Base-by-base conservation (phyloP, 2,113 vertebrate genomes). In the Neolamprologus hecqui region DNA sequence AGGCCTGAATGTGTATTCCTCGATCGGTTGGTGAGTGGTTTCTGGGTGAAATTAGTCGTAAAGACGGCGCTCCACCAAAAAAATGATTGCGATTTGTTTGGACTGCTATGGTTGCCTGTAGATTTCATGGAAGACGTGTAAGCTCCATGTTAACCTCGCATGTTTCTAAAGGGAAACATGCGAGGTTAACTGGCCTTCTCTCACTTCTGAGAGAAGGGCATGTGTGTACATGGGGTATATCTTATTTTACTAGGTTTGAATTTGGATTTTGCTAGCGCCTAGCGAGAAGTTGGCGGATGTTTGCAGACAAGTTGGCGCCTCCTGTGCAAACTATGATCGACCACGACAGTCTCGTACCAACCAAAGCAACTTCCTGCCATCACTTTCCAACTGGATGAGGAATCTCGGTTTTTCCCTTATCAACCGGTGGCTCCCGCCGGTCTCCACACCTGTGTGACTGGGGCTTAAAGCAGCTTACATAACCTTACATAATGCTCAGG, bases 381-480 rank as follows among this genome's bases (percentile, higher is more conserved):
- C 37, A 10, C 65, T 0, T 26, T 23, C 37, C 37, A 73, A 26
- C 65, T 15, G n/a, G 37, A 15, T 42, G n/a, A 42, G 12, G 1
- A 23, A 70, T 42, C n/a, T 42, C 13, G 1, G 8, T 42, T 70
- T 70, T 26, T 26, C n/a, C 37, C 7, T 23, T 42, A 9, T 45
- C 7, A 35, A 23, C 35, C 2, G 0, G 35, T 68, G 12, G 63
- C 35, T 3, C 65, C 37, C 0, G 13, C 37, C 4, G 0, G 65
- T 45, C 21, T 73, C 37, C 21, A 26, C 13, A 23, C 13, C 35
- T 26, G 37, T 17, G 37, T 28, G 40, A 1, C 40, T 17, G 68
- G 8, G 1, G 13, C 9, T 23, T 15, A 45, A 73, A 75, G 40
- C 13, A 28, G 21, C 21, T 17, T 75, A 75, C 4, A 75, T 26